Conservation (phyloP, 2,797 vertebrate species). For the Diplodus puntazzo region DNA sequence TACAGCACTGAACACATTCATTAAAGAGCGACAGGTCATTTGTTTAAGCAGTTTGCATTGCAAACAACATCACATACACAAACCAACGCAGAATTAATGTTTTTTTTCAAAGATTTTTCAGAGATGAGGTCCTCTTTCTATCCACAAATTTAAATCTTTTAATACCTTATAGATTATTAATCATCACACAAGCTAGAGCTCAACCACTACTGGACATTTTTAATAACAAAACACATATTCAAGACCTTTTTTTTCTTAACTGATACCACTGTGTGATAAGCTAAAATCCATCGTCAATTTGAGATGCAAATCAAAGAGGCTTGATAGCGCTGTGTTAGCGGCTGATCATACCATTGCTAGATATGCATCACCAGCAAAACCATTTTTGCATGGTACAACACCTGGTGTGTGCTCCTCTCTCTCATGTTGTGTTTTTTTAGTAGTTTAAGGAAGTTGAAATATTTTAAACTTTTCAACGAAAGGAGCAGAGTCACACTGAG, state of each 20-base stretch:
- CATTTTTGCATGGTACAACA: too few relatives aligned
- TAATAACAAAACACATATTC: background rate
- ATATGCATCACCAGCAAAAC: too few relatives aligned
- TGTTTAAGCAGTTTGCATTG: conserved; percentile 1
- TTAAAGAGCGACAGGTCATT: background rate
- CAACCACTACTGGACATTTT: background rate
- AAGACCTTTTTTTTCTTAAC: background rate
- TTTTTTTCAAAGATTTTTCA: background rate
- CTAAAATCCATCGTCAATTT: background rate
- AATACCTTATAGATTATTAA: too few relatives aligned
- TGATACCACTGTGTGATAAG: too few relatives aligned
- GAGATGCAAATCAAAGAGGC: too few relatives aligned
- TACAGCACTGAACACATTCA: background rate
- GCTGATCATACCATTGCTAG: too few relatives aligned
- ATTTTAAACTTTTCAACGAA: too few relatives aligned
- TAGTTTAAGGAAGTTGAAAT: too few relatives aligned
- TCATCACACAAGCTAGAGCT: background rate
- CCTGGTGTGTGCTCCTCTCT: too few relatives aligned
- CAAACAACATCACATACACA: background rate
- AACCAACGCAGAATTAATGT: background rate
- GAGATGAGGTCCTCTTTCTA: background rate
- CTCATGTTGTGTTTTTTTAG: too few relatives aligned
- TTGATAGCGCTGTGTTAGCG: too few relatives aligned
- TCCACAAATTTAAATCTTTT: background rate
- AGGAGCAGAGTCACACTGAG: too few relatives aligned